These are phyloP conservation scores for Microdon myrmicae DNA, from an alignment of 2,888 invertebrate genomes.

Conservation along the genomic window DNA sequence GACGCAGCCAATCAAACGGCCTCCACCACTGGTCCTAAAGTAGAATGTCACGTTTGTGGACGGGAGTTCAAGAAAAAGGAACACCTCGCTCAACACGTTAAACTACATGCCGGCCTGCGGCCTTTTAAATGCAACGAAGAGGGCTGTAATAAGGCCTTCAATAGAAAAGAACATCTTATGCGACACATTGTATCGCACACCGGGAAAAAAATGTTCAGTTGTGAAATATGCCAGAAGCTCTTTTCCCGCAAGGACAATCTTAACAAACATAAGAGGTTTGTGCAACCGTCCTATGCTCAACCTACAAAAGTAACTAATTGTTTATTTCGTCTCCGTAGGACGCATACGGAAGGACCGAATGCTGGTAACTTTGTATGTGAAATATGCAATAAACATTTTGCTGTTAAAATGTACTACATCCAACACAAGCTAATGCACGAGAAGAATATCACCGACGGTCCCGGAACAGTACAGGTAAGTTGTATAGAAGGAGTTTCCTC, in stretches of 20 bases:
- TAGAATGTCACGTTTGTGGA: conserved; percentile 71
- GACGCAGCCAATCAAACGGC: conserved; percentile 23
- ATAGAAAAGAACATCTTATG: conserved; percentile 76
- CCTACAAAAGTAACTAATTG: too few relatives aligned
- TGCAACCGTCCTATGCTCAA: background rate
- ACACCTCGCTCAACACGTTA: conserved; percentile 75
- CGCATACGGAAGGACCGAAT: conserved; percentile 58
- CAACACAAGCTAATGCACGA: conserved; percentile 72
- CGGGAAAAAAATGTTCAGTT: conserved; percentile 75
- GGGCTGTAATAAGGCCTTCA: conserved; percentile 74
- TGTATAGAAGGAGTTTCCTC: conserved; percentile 43
- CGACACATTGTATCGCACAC: conserved; percentile 76
- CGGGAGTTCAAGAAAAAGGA: conserved; percentile 77
- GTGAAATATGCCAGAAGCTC: conserved; percentile 71
- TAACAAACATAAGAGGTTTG: conserved; percentile 65
- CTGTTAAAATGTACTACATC: conserved; percentile 74
- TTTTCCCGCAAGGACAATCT: conserved; percentile 68
- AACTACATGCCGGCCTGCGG: conserved; percentile 74
- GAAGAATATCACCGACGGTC: conserved; percentile 53
- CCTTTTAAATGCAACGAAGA: conserved; percentile 73
- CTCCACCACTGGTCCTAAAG: conserved; percentile 34
- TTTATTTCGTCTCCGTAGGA: conserved; percentile 54
- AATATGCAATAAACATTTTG: conserved; percentile 74
- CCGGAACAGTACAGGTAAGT: conserved; percentile 50
- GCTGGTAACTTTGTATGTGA: conserved; percentile 72